Evolutionary conservation across 2,888 invertebrate species (phyloP), one percentile per base, ranked within the genome.

Genomic region (Ornithoptera priamus): DNA sequence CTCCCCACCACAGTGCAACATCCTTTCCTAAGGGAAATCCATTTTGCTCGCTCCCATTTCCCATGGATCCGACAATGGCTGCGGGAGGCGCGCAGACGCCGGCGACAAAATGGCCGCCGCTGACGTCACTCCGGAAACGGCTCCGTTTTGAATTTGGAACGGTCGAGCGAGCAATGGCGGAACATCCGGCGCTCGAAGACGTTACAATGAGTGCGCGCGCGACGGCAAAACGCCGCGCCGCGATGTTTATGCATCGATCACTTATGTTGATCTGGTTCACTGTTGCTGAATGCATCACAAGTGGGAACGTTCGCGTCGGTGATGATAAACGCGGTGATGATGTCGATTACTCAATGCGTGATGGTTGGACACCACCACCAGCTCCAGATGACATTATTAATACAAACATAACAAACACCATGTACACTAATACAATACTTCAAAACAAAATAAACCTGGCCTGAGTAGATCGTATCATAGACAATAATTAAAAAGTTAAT

Each of bases 101-200:
- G 81, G 78, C 85, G 87, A 88, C 78, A 78, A 79, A 78, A 79
- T 78, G 78, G 78, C 78, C 71, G 78, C 71, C 75, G 81, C 73
- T 90, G 90, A 91, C 90, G 90, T 90, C 90, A 90, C 86, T 84
- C 90, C 92, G 92, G 92, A 92, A 92, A 87, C 85, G 84, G 83
- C 92, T 92, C 91, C 91, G 91, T 91, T 90, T 91, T 90, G 90
- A 92, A 91, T 92, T 92, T 87, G 87, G 90, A 89, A 91, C 90
- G 92, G 92, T 92, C 92, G 89, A 85, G 85, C 85, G 86, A 83
- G 80, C 81, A 80, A 83, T 91, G 91, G 90, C 88, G 89, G 91
- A 83, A 90, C 92, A 92, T 92, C 92, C 92, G 91, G 90, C 84
- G 82, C 76, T 77, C 80, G 90, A 92, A 92, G 92, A 92, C 92